Evolutionary conservation across 2,888 invertebrate genomes (phyloP).

Genomic region (Ormia ochracea): DNA sequence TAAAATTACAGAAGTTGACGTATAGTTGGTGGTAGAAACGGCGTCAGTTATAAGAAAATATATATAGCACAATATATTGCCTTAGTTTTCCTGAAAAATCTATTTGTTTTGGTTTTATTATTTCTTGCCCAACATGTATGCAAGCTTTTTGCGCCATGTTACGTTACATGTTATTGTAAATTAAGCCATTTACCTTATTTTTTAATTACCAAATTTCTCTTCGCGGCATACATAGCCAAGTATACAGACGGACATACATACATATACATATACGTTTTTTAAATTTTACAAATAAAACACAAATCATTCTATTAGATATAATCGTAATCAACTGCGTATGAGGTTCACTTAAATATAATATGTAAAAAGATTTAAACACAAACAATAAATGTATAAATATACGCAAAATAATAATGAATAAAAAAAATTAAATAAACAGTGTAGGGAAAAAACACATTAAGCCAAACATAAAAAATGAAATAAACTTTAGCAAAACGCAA

Average conservation of each 20-base stretch:
- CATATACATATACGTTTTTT: background rate
- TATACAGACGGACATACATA: background rate
- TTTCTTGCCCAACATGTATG: too few relatives aligned
- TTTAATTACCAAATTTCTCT: too few relatives aligned
- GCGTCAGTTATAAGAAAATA: too few relatives aligned
- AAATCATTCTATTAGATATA: constrained; percentile 14
- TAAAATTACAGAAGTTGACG: too few relatives aligned
- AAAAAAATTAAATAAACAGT: background rate
- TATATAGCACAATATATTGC: too few relatives aligned
- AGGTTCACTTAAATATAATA: constrained; percentile 33
- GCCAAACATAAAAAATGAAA: constrained; percentile 31
- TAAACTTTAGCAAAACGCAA: constrained; percentile 60
- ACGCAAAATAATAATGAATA: constrained; percentile 46
- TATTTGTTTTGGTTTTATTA: too few relatives aligned
- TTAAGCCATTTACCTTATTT: too few relatives aligned
- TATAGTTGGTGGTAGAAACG: too few relatives aligned
- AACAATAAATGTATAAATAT: constrained; percentile 44
- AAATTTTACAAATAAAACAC: constrained; percentile 7
- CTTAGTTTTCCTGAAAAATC: too few relatives aligned
- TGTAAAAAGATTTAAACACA: constrained; percentile 52
- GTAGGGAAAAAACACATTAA: constrained; percentile 31
- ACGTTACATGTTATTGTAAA: too few relatives aligned
- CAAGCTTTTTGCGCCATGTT: too few relatives aligned
- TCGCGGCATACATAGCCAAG: too few relatives aligned
- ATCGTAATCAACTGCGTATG: constrained; percentile 49